phyloP scores from a whole-genome alignment of 1,140 invertebrate species.

The Diorhabda carinulata region DNA sequence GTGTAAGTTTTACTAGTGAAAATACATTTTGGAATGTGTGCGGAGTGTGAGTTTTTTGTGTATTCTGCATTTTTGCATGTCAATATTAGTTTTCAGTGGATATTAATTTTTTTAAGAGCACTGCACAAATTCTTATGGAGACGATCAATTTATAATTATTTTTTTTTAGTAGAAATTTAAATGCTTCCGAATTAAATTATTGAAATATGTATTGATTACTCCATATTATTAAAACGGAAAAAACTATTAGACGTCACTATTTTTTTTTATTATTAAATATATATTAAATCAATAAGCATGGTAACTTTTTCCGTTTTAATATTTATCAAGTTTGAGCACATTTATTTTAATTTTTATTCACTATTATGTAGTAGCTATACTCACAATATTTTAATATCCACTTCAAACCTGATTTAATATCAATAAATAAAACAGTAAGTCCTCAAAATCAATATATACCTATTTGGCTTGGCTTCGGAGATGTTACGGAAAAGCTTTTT shows the following conservation, averaged over 20 bases:
- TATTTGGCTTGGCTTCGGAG: conserved; percentile 5
- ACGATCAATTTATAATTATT: no score
- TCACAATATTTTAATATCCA: conserved; percentile 33
- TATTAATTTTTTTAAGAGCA: conserved; percentile 46
- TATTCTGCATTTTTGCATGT: conserved; percentile 45
- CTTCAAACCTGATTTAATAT: conserved; percentile 13
- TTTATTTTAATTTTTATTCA: conserved; percentile 28
- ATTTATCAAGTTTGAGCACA: conserved; percentile 14
- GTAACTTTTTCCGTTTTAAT: conserved; percentile 24
- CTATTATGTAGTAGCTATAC: conserved; percentile 22
- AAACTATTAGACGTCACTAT: no score
- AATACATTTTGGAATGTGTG: conserved; percentile 28
- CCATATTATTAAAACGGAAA: no score
- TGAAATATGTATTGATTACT: no score
- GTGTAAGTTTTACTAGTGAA: conserved; percentile 19
- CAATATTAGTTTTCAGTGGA: conserved; percentile 47
- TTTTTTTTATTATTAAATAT: no score
- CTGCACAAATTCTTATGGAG: conserved; percentile 35
- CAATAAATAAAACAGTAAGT: conserved; percentile 8
- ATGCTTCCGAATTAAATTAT: no score
- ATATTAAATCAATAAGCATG: no score
- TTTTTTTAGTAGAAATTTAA: no score
- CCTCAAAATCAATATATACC: conserved; percentile 3
- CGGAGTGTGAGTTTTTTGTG: conserved; percentile 23
- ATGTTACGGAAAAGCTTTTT: not conserved